These are phyloP conservation scores for Pachyramphus minor DNA, from an alignment of 2,113 vertebrate genomes.

Conservation along the genomic window DNA sequence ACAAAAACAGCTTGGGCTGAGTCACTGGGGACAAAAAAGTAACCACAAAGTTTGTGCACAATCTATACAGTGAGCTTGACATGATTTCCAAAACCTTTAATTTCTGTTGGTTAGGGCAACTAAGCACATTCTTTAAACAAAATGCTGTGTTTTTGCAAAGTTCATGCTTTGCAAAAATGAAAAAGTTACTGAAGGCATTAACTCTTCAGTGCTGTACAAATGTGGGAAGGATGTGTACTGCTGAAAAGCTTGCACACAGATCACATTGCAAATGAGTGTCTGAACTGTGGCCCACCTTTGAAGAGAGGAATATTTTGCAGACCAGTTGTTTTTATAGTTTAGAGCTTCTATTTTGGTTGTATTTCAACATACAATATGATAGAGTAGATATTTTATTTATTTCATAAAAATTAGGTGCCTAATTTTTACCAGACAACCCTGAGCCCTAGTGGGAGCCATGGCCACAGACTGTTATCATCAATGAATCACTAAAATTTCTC, in stretches of 20 bases:
- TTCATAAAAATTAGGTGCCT: background rate
- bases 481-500: background rate
- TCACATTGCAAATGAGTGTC: background rate
- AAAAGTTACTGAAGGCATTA: background rate
- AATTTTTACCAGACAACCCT: background rate
- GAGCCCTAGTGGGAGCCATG: background rate
- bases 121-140: slow-evolving; percentile 53
- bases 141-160: slow-evolving; percentile 28
- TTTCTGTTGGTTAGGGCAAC: slow-evolving; percentile 64
- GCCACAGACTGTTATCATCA: background rate
- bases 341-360: background rate
- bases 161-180: background rate
- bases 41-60: slow-evolving; percentile 59
- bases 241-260: background rate
- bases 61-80: slow-evolving; percentile 52
- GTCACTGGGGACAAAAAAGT: slow-evolving; percentile 41
- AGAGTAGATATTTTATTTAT: background rate
- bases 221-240: background rate
- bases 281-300: background rate
- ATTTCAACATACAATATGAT: background rate
- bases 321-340: background rate
- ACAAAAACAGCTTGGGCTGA: slow-evolving; percentile 52
- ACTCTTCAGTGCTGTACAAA: background rate
- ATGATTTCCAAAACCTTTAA: slow-evolving; percentile 64
- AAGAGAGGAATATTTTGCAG: background rate